Evolutionary conservation across 2,888 invertebrate species (phyloP).

Genomic region (Pterostichus madidus): DNA sequence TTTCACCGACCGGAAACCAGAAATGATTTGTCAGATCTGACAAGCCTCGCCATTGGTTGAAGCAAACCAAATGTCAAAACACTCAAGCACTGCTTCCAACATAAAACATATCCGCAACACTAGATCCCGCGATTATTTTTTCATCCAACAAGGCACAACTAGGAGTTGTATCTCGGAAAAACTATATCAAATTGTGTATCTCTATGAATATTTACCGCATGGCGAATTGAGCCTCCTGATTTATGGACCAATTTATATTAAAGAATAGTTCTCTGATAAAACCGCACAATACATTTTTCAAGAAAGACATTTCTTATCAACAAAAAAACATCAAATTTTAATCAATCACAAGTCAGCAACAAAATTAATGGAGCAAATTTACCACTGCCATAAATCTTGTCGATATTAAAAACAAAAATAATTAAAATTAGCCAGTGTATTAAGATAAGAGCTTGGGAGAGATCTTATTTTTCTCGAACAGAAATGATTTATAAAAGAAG

Average conservation of each 20-base stretch:
- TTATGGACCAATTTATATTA: conserved; percentile 65
- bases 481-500: conserved; percentile 40
- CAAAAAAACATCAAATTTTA: conserved; percentile 62
- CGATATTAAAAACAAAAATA: conserved; percentile 62
- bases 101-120: conserved; percentile 5
- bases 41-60: conserved; percentile 28
- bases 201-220: conserved; percentile 63
- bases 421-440: conserved; percentile 59
- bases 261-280: conserved; percentile 63
- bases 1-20: conserved; percentile 51
- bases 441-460: conserved; percentile 8
- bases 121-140: conserved; percentile 29
- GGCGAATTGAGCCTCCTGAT: conserved; percentile 58
- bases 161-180: neutral
- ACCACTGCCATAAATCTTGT: conserved; percentile 55
- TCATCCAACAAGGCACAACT: conserved; percentile 2
- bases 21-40: conserved; percentile 59
- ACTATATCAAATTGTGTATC: conserved; percentile 52
- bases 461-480: conserved; percentile 30
- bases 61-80: conserved; percentile 37
- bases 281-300: conserved; percentile 63
- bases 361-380: conserved; percentile 62
- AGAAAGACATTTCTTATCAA: conserved; percentile 64
- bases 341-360: conserved; percentile 58
- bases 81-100: conserved; percentile 10